Base-by-base conservation (phyloP, 2,888 invertebrate genomes). In the Platerodrilus igneus region DNA sequence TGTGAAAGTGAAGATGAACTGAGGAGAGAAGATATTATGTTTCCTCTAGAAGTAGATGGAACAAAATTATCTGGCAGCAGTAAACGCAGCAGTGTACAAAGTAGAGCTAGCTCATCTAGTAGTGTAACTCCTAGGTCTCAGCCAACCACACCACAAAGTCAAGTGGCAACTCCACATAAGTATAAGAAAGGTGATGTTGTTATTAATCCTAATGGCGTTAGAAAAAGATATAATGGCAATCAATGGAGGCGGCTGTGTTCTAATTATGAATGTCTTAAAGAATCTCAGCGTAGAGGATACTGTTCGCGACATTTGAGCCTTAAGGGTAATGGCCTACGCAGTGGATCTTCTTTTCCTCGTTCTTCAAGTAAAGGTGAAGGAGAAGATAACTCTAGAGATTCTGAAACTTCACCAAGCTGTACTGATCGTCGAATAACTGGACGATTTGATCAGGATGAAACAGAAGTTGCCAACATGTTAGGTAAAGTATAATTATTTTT, bases 211-310 rank as follows among this genome's bases (percentile, higher is more conserved):
- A 91, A 88, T 56, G 97, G 97, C 50, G 94, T 99, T 57, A 77
- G 96, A 8, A 99, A 99, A 74, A 99, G 97, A 73, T 99, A 94
- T 71, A 99, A 99, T 73, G 99, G 99, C 20, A 99, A 99, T 72
- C 99, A 99, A 68, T 99, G 97, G 99, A 79, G 97, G 47, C 77
- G 97, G 57, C 77, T 99, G 48, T 99, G 97, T 72, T 94, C 94
- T 42, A 90, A 89, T 67, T 90, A 91, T 59, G 89, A 90, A 37
- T 97, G 96, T 70, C 86, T 85, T 20, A 92, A 92, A 73, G 97
- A 99, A 77, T 96, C 96, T 60, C 97, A 99, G 71, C 76, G 97
- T 21, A 78, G 95, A 53, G 97, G 99, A 21, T 97, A 79, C 72
- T 99, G 97, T 68, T 99, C 97, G 13, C 74, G 97, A 33, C 97